phyloP scores from a whole-genome alignment of 2,113 vertebrate species.

The Sylvia atricapilla region DNA sequence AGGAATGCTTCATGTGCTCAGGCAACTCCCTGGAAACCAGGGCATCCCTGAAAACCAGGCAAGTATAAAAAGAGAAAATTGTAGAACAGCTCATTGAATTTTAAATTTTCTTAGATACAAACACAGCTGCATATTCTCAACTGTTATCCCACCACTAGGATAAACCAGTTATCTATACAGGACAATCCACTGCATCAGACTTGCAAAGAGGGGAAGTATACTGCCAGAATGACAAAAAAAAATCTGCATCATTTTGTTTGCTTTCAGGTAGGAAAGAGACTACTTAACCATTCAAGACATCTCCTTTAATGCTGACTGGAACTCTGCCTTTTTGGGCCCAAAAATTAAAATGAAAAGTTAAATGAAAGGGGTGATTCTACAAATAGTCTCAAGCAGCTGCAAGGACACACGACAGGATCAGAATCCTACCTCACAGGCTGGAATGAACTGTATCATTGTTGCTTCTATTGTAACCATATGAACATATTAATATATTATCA shows the following conservation, averaged over 20 bases:
- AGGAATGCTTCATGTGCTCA: not conserved
- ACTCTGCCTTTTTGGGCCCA: not conserved
- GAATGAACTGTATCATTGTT: not conserved
- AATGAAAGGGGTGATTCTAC: not conserved
- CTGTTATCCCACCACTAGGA: not conserved
- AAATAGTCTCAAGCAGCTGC: not conserved
- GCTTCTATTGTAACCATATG: not conserved
- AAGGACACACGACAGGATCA: not conserved
- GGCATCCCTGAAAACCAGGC: not conserved
- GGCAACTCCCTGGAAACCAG: not conserved
- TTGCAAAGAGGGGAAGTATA: not conserved
- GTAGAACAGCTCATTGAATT: not conserved
- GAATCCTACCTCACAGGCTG: not conserved
- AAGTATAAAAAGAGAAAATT: not conserved
- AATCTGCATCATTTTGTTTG: not conserved
- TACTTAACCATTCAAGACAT: not conserved
- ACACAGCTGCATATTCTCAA: not conserved
- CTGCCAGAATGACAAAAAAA: not conserved
- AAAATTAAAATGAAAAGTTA: not conserved
- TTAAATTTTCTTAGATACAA: not conserved
- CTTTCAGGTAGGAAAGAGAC: not conserved
- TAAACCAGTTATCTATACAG: not conserved
- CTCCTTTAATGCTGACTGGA: not conserved
- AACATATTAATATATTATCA: not conserved
- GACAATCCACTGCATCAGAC: not conserved